A percentile compares a stretch with the other conserved stretches of the same genome.
Evolutionary conservation across 2,113 vertebrate species (phyloP).

Genomic region (Glareola pratincola): DNA sequence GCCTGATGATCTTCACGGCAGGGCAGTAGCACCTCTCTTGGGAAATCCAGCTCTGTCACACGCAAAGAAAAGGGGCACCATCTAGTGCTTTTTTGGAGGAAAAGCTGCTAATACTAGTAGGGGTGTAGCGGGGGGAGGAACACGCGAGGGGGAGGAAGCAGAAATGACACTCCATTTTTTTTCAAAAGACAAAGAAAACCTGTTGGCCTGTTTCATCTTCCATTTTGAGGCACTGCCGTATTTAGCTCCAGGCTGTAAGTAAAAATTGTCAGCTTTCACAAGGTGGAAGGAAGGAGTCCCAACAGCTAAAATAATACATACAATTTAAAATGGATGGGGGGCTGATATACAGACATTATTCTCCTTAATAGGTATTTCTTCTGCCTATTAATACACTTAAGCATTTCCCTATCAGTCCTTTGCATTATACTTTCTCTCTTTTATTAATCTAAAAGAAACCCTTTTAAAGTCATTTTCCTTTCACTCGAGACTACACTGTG

Average conservation of each 20-base stretch:
- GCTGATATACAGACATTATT: background rate
- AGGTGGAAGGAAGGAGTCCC: background rate
- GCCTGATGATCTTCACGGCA: conserved; percentile 43
- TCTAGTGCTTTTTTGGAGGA: conserved; percentile 89
- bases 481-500: background rate
- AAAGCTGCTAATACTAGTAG: conserved; percentile 63
- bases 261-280: conserved; percentile 27
- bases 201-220: conserved; percentile 60
- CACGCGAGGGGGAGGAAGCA: background rate
- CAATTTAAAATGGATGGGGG: background rate
- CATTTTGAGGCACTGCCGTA: conserved; percentile 39
- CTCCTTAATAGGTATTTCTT: background rate
- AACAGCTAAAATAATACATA: conserved; percentile 36
- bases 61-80: conserved; percentile 90
- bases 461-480: conserved; percentile 32
- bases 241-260: conserved; percentile 35
- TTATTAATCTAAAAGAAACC: background rate
- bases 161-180: conserved; percentile 46
- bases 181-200: conserved; percentile 57
- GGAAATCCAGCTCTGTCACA: conserved; percentile 58
- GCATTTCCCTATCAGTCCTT: background rate
- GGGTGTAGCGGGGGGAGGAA: background rate
- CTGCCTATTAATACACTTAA: background rate
- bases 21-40: conserved; percentile 56
- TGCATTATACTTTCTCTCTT: background rate